Evolutionary conservation across 1,140 invertebrate genomes (phyloP), one percentile per base, ranked within the genome.

Genomic region (Zophobas morio): DNA sequence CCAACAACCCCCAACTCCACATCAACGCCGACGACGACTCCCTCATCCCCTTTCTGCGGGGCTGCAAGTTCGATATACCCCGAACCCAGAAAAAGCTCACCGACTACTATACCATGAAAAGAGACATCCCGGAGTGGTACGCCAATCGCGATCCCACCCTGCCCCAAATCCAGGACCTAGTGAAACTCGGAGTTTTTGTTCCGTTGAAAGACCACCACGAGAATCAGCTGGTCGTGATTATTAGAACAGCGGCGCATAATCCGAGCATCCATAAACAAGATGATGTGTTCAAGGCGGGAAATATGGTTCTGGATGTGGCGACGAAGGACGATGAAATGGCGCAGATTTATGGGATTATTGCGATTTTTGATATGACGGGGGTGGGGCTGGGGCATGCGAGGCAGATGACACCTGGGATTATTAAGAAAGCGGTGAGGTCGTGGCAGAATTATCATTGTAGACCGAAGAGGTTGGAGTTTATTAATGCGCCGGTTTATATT

Each of bases 391-490:
- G 87, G 4, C 93, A 94, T 80, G 91, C 89, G 1, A 75, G 89
- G 8, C 90, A 91, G 80, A 81, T 93, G 51, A 88, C 89, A 20
- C 90, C 91, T 0, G 82, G 82, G 20, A 81, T 91, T 0, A 88
- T 94, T 33, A 88, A 87, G 86, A 90, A 86, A 63, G 84, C 91
- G 3, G 91, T 93, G 0, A 88, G 90, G 66, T 87, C 90, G 2
- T 93, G 91, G 92, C 91, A 92, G 86, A 90, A 91, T 42, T 94
- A 94, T 82, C 93, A 94, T 2, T 87, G 91, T 4, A 88, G 93
- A 78, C 89, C 93, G 8, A 91, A 92, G 80, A 87, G 90, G 0
- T 84, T 94, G 35, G 90, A 94, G 79, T 94, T 93, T 81, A 87
- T 94, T 0, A 93, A 95, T 84, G 89, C 92, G 1, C 93, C 93